phyloP scores from a whole-genome alignment of 2,113 vertebrate genomes.

The Tor tambroides region DNA sequence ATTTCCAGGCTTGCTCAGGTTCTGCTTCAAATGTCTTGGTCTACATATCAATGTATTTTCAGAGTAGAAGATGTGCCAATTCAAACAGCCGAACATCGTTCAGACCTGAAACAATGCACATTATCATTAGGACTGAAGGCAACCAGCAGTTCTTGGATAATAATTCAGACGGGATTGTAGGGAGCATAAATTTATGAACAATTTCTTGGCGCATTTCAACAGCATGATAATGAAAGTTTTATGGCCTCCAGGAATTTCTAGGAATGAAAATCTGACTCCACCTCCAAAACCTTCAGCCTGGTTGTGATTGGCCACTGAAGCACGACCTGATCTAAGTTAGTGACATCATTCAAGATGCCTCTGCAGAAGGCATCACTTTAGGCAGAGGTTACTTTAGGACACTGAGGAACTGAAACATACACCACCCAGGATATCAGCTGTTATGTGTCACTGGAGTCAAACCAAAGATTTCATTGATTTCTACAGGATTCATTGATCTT shows the following conservation, averaged over 20 bases:
- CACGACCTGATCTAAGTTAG: slow-evolving; percentile 47
- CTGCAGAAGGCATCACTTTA: background rate
- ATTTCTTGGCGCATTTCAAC: background rate
- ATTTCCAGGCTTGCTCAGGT: slow-evolving; percentile 2
- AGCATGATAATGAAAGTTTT: background rate
- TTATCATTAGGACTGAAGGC: background rate
- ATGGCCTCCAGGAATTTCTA: slow-evolving; percentile 15
- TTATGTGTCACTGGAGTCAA: background rate
- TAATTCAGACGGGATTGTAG: background rate
- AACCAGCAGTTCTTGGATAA: background rate
- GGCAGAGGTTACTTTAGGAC: slow-evolving; percentile 50
- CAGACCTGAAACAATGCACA: slow-evolving; percentile 9
- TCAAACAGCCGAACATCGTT: background rate
- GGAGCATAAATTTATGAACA: background rate
- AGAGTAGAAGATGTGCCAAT: slow-evolving; percentile 29
- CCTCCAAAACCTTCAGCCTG: slow-evolving; percentile 30
- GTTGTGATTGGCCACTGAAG: slow-evolving; percentile 38
- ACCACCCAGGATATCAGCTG: background rate
- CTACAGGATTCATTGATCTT: background rate
- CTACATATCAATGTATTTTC: background rate
- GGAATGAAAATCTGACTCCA: slow-evolving; percentile 34
- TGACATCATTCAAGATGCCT: slow-evolving; percentile 44
- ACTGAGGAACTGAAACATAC: background rate
- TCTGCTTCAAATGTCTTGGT: slow-evolving; percentile 6
- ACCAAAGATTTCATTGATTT: background rate